Conservation (phyloP, 1,140 invertebrate species). For the Lutraria rhynchaena region DNA sequence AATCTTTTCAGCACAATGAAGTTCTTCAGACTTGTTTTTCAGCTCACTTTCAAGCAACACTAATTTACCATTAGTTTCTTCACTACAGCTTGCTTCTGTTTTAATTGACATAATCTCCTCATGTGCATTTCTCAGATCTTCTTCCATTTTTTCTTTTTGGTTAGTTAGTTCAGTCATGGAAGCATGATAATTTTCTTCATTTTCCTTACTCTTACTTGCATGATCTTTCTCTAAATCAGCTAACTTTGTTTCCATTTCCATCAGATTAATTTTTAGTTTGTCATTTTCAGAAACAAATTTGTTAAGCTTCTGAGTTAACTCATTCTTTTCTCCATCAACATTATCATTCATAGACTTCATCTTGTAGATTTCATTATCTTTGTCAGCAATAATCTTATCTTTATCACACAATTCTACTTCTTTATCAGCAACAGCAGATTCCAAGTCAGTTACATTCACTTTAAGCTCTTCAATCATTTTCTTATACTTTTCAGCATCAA, state of each 20-base stretch:
- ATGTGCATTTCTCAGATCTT: neutral
- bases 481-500: constrained; percentile 26
- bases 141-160: neutral
- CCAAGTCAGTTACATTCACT: constrained; percentile 30
- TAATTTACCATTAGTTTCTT: neutral
- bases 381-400: constrained; percentile 37
- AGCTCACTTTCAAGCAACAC: neutral
- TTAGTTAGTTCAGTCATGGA: neutral
- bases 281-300: constrained; percentile 1
- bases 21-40: constrained; percentile 16
- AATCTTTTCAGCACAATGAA: constrained; percentile 18
- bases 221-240: constrained; percentile 11
- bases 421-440: constrained; percentile 40
- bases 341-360: neutral
- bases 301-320: neutral
- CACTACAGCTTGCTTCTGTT: neutral
- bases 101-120: neutral
- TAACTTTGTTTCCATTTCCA: neutral
- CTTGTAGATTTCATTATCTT: constrained; percentile 8
- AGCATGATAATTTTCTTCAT: neutral
- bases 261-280: constrained; percentile 10
- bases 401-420: constrained; percentile 38
- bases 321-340: neutral
- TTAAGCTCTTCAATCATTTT: constrained; percentile 29
- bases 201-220: neutral